Evolutionary conservation across 1,140 invertebrate species (phyloP).

Genomic region (Drosophila kanapiae): DNA sequence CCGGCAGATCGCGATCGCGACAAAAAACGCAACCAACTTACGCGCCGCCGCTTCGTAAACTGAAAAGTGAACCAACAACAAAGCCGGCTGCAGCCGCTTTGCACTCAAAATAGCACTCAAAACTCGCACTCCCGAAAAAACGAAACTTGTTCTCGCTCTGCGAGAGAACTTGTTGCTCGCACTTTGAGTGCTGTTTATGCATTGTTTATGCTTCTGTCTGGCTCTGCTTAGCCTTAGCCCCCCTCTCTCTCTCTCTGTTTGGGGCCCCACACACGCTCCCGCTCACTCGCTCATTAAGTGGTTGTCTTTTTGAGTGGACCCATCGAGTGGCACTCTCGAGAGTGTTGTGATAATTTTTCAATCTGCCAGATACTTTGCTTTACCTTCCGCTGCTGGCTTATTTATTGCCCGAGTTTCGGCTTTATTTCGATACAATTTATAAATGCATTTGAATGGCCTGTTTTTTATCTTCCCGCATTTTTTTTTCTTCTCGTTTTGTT

Average conservation of each 20-base stretch:
- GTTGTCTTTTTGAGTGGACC: conserved; percentile 59
- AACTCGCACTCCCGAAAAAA: conserved; percentile 50
- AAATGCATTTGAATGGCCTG: conserved; percentile 66
- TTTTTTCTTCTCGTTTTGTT: conserved; percentile 6
- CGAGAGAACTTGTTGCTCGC: conserved; percentile 65
- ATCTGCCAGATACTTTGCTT: conserved; percentile 56
- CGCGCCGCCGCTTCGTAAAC: conserved; percentile 71
- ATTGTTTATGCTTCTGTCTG: conserved; percentile 44
- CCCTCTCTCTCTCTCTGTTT: conserved; percentile 40
- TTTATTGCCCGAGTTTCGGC: conserved; percentile 65
- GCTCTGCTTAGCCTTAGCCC: not conserved
- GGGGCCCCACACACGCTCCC: conserved; percentile 12
- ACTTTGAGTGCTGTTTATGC: conserved; percentile 55
- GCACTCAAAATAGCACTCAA: conserved; percentile 57
- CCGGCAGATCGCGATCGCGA: conserved; percentile 56
- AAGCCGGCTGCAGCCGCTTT: conserved; percentile 66
- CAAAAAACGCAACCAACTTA: conserved; percentile 73
- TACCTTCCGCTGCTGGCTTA: conserved; percentile 40
- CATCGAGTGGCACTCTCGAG: conserved; percentile 73
- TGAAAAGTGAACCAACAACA: conserved; percentile 74
- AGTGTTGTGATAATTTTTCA: conserved; percentile 79
- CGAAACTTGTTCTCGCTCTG: conserved; percentile 69
- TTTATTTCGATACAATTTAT: conserved; percentile 64
- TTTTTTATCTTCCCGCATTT: conserved; percentile 70
- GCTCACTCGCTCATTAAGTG: conserved; percentile 54